Percentiles rank a stretch among this genome's conserved stretches.
phyloP scores from a whole-genome alignment of 2,888 invertebrate species.

The Phengaris arion region DNA sequence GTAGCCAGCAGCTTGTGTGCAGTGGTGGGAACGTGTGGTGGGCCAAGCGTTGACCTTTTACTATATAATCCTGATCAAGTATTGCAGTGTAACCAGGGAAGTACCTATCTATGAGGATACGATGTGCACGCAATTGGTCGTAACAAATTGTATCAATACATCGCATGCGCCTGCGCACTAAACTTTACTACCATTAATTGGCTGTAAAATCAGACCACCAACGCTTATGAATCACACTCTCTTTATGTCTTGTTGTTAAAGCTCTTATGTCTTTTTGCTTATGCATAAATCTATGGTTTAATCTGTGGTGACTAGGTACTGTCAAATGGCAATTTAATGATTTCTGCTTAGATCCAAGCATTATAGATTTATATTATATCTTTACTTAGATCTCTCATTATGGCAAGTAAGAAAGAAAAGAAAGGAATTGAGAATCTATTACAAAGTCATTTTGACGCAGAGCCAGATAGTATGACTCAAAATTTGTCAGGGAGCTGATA shows the following conservation, averaged over 20 bases:
- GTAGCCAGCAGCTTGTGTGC: no score
- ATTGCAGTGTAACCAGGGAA: not conserved
- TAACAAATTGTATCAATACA: slow-evolving; percentile 40
- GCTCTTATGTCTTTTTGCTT: not conserved
- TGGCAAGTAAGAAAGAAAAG: no score
- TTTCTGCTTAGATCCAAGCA: not conserved
- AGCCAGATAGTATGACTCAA: no score
- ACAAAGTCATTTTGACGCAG: no score
- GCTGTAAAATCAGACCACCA: slow-evolving; percentile 55
- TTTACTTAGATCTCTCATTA: no score
- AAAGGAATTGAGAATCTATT: no score
- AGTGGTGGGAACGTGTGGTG: no score
- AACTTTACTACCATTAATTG: slow-evolving; percentile 45
- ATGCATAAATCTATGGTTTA: not conserved
- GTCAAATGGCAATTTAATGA: not conserved
- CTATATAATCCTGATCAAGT: not conserved
- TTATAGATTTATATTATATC: no score
- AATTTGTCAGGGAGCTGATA: no score
- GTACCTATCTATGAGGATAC: slow-evolving; percentile 19
- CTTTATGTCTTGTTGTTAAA: not conserved
- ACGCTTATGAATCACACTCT: slow-evolving; percentile 20
- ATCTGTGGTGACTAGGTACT: slow-evolving; percentile 8
- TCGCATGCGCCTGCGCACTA: slow-evolving; percentile 41
- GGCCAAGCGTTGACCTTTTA: no score
- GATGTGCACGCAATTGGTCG: slow-evolving; percentile 38